Percentiles rank a stretch among this genome's conserved stretches.
Evolutionary conservation across 2,113 vertebrate species (phyloP).

Genomic region (Carassius gibelio): DNA sequence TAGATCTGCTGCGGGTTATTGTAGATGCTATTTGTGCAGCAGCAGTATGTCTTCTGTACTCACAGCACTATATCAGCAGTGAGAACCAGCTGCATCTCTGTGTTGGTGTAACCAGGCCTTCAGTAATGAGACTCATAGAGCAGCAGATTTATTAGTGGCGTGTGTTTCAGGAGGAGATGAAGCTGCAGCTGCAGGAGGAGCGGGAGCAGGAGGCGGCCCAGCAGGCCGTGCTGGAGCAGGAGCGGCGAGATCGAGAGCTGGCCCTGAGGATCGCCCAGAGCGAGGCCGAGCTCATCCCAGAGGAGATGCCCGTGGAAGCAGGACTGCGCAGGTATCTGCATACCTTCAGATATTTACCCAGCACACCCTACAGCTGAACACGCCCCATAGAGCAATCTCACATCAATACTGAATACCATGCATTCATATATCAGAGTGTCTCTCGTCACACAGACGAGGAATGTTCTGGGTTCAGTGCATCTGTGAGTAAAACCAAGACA

Average conservation of each 20-base stretch:
- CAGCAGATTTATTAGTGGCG: neutral
- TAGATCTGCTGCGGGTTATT: too few relatives aligned
- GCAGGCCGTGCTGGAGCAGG: conserved; percentile 89
- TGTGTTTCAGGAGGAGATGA: conserved; percentile 84
- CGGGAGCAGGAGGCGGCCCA: conserved; percentile 84
- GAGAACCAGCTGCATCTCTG: neutral
- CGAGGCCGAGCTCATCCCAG: conserved; percentile 90
- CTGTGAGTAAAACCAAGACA: neutral
- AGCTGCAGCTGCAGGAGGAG: conserved; percentile 84
- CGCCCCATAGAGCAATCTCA: neutral
- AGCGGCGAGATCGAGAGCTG: conserved; percentile 90
- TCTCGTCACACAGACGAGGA: neutral
- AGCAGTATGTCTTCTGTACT: too few relatives aligned
- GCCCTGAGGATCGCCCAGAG: conserved; percentile 93
- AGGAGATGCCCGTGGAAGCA: conserved; percentile 80
- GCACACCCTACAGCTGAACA: neutral
- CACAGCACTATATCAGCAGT: too few relatives aligned
- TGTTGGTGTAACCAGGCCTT: neutral
- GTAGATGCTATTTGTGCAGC: too few relatives aligned
- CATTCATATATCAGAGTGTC: neutral
- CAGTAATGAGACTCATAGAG: neutral
- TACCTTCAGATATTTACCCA: neutral
- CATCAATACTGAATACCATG: neutral
- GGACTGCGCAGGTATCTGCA: conserved; percentile 86
- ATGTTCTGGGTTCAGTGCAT: neutral